These are phyloP conservation scores for Phallusia fumigata DNA, from an alignment of 23 tunicate genomes.

Conservation along the genomic window DNA sequence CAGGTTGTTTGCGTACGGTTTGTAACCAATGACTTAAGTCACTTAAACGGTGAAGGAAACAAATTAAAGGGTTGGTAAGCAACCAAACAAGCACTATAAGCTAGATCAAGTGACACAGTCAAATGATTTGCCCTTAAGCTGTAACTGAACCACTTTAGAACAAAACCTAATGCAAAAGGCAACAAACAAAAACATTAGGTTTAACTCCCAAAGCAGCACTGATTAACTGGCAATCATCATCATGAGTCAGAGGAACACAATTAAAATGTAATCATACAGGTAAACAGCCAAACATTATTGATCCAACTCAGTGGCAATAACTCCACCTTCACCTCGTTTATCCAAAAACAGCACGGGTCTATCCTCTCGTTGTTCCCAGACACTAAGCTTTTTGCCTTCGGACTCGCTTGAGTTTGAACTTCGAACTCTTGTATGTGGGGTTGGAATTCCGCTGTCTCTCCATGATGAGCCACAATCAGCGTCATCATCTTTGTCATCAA, in stretches of 20 bases:
- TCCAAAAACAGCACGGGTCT: slow-evolving; percentile 78
- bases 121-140: too few species aligned
- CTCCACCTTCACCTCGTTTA: neutral
- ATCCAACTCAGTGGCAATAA: neutral
- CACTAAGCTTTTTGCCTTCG: slow-evolving; percentile 51
- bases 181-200: too few species aligned
- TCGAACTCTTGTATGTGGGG: slow-evolving; percentile 22
- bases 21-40: neutral
- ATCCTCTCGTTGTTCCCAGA: slow-evolving; percentile 80
- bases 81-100: neutral
- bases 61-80: neutral
- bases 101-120: neutral
- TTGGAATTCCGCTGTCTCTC: slow-evolving; percentile 62
- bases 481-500: neutral
- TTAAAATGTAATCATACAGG: neutral
- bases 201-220: too few species aligned
- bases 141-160: too few species aligned
- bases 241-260: neutral
- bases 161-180: too few species aligned
- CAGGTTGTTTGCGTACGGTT: neutral
- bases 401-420: slow-evolving; percentile 43
- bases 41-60: neutral
- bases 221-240: too few species aligned
- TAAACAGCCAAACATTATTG: neutral
- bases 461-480: slow-evolving; percentile 6